Conservation (phyloP, 2,113 vertebrate genomes). For the Lepidothrix coronata region DNA sequence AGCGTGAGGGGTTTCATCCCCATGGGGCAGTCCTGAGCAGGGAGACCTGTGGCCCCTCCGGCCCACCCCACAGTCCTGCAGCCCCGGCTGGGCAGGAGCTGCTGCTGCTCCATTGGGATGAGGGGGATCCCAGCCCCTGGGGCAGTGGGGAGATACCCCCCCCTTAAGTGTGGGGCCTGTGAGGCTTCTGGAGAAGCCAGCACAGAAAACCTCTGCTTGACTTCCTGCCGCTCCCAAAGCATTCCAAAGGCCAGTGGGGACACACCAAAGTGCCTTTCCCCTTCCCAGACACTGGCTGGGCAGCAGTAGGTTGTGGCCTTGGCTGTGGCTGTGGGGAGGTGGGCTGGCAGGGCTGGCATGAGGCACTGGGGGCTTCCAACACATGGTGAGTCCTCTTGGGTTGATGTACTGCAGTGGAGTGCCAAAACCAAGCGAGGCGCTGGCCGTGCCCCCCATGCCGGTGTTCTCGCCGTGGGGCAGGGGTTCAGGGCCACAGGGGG, state of each 20-base stretch:
- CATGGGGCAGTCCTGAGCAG: not conserved
- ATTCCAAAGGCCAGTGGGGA: not conserved
- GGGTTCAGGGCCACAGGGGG: not conserved
- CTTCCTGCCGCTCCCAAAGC: not conserved
- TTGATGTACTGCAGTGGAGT: not conserved
- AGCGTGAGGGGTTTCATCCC: not conserved
- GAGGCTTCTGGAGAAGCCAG: not conserved
- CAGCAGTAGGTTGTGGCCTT: not conserved
- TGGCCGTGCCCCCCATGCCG: fast-evolving
- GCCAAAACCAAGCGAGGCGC: not conserved
- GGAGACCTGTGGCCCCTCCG: not conserved
- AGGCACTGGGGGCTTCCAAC: not conserved
- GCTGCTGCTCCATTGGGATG: not conserved
- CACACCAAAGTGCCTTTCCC: conserved; percentile 38
- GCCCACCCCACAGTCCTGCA: not conserved
- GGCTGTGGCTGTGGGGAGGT: not conserved
- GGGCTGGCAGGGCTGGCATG: not conserved
- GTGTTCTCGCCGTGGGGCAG: fast-evolving
- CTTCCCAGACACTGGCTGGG: not conserved
- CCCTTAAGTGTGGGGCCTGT: fast-evolving
- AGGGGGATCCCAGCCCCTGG: too few relatives aligned
- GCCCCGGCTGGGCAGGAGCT: not conserved
- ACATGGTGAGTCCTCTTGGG: fast-evolving
- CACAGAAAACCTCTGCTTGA: not conserved
- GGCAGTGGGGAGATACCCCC: not conserved